A percentile compares a stretch with the other conserved stretches of the same genome.
phyloP scores from a whole-genome alignment of 2,888 invertebrate genomes.

The Heteropelma amictum region DNA sequence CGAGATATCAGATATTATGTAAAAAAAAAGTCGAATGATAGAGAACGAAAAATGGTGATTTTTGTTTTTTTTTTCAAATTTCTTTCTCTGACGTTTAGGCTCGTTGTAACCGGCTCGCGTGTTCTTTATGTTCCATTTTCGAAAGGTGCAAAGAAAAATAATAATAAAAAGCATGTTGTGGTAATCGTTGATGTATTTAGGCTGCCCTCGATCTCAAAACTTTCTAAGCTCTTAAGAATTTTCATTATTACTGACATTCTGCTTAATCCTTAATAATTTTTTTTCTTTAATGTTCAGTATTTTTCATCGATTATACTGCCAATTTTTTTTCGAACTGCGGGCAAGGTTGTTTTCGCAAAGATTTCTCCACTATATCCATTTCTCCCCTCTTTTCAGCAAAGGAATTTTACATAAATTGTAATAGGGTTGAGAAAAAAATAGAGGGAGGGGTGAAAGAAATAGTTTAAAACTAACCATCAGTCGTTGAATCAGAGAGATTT shows the following conservation, averaged over 20 bases:
- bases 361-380: too few species aligned
- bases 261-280: too few species aligned
- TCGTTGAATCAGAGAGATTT: constrained; percentile 89
- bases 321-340: not conserved
- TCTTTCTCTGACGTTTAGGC: constrained; percentile 27
- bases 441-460: too few species aligned
- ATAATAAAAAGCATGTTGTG: not conserved
- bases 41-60: constrained; percentile 24
- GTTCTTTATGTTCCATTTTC: constrained; percentile 62
- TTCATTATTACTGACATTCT: too few species aligned
- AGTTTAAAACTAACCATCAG: constrained; percentile 84
- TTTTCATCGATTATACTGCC: not conserved
- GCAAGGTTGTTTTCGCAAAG: not conserved
- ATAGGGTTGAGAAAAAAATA: not conserved
- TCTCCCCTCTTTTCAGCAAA: too few species aligned
- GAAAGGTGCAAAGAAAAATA: not conserved
- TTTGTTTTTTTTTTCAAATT: too few species aligned
- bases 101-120: constrained; percentile 33
- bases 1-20: constrained; percentile 68
- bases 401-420: not conserved
- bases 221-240: too few species aligned
- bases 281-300: not conserved
- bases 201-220: too few species aligned
- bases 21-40: constrained; percentile 48
- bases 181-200: not conserved